Evolutionary conservation across 1,140 invertebrate species (phyloP), one percentile per base, ranked within the genome.

Genomic region (Hormaphis cornu): DNA sequence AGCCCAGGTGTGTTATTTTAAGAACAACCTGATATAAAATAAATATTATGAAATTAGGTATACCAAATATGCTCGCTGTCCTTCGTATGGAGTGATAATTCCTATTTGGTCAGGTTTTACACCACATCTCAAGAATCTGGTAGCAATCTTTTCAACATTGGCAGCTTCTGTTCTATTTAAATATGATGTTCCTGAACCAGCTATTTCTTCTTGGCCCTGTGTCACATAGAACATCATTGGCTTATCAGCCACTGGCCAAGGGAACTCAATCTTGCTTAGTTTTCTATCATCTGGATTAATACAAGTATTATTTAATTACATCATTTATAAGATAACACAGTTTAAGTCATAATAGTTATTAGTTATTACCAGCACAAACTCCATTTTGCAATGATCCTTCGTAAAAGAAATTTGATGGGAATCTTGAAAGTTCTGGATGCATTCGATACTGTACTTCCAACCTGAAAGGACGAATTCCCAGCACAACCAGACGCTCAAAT

Each of bases 211-310:
- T 77, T 98, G 94, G 0, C 97, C 97, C 76, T 93, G 91, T 0
- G 95, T 98, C 0, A 97, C 94, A 74, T 97, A 94, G 78, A 99
- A 99, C 79, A 99, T 97, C 93, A 99, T 98, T 0, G 97, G 97
- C 71, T 96, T 89, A 72, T 99, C 95, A 0, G 86, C 84, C 54
- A 91, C 87, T 0, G 97, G 97, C 95, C 97, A 99, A 0, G 95
- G 95, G 76, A 99, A 99, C 76, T 98, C 96, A 42, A 98, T 87
- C 75, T 93, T 93, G 26, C 87, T 81, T 70, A 97, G 82, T 71
- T 88, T 87, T 4, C 97, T 81, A 75, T 99, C 96, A 77, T 93
- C 95, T 83, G 76, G 1, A 40, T 26, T 30, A 20, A 20, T 10
- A 44, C 0, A 33, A 48, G 10, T 66, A 48, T 50, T 48, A n/a